These are phyloP conservation scores for Apostichopus parvimensis DNA, from an alignment of 35 echinoderm and acorn worm genomes.

Conservation along the genomic window DNA sequence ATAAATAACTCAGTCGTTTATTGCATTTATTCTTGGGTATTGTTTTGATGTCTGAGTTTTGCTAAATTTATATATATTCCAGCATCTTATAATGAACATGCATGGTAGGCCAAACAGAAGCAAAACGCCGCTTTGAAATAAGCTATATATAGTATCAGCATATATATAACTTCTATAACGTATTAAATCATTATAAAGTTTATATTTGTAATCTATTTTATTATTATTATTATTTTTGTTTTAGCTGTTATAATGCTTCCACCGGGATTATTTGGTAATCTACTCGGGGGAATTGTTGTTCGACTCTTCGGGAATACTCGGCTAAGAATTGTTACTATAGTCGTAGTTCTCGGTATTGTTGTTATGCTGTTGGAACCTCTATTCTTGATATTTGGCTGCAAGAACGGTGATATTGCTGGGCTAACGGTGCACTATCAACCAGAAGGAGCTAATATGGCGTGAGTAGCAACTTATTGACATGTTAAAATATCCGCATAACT, in stretches of 20 bases:
- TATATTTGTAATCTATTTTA: too few species aligned
- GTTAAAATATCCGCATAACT: too few species aligned
- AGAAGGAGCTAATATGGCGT: background rate
- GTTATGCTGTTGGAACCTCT: conserved; percentile 35
- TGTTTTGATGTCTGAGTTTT: too few species aligned
- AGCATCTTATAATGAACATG: too few species aligned
- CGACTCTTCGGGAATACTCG: conserved; percentile 57
- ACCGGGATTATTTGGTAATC: conserved; percentile 64
- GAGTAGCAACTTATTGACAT: background rate
- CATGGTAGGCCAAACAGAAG: too few species aligned
- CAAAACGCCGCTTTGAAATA: too few species aligned
- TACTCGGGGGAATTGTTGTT: conserved; percentile 65
- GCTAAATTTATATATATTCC: too few species aligned
- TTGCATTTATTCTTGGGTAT: too few species aligned
- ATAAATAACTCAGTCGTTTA: too few species aligned
- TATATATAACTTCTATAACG: too few species aligned
- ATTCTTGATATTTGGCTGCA: conserved; percentile 45
- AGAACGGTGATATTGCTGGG: conserved; percentile 52
- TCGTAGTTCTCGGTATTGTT: background rate
- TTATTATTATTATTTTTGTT: background rate
- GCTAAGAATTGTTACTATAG: conserved; percentile 18
- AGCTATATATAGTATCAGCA: too few species aligned
- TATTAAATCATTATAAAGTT: too few species aligned
- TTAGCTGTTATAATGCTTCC: conserved; percentile 61
- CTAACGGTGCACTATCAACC: conserved; percentile 52